These are phyloP conservation scores for Ips typographus DNA, from an alignment of 1,140 invertebrate genomes.

Conservation along the genomic window DNA sequence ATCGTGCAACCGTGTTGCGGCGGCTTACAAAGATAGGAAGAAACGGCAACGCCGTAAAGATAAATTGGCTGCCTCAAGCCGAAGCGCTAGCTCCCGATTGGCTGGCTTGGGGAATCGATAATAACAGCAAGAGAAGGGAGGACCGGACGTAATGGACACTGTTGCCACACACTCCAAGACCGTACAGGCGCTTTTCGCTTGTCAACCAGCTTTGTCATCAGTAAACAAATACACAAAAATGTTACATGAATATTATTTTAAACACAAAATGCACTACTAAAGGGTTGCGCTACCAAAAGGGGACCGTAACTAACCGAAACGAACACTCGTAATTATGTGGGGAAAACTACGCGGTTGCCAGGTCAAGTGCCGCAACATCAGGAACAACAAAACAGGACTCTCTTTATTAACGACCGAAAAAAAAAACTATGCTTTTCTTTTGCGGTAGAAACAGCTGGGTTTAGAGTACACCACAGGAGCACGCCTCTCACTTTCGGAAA, in stretches of 20 bases:
- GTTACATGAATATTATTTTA: constrained; percentile 38
- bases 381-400: constrained; percentile 48
- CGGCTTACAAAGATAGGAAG: constrained; percentile 24
- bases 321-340: too few relatives aligned
- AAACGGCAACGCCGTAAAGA: constrained; percentile 44
- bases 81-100: constrained; percentile 48
- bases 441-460: background rate
- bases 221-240: constrained; percentile 48
- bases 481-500: constrained; percentile 44
- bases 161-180: constrained; percentile 36
- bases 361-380: constrained; percentile 51
- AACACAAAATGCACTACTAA: too few relatives aligned
- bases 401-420: constrained; percentile 47
- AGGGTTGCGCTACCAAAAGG: too few relatives aligned
- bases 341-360: constrained; percentile 47
- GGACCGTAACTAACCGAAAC: too few relatives aligned
- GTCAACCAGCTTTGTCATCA: constrained; percentile 43
- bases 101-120: constrained; percentile 47
- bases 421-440: background rate
- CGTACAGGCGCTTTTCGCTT: constrained; percentile 39
- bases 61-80: constrained; percentile 50
- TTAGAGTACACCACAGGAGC: background rate
- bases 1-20: constrained; percentile 8
- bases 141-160: constrained; percentile 42
- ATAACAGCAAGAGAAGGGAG: constrained; percentile 43